Evolutionary conservation across 2,113 vertebrate genomes (phyloP).

Genomic region (Phoenicopterus ruber): DNA sequence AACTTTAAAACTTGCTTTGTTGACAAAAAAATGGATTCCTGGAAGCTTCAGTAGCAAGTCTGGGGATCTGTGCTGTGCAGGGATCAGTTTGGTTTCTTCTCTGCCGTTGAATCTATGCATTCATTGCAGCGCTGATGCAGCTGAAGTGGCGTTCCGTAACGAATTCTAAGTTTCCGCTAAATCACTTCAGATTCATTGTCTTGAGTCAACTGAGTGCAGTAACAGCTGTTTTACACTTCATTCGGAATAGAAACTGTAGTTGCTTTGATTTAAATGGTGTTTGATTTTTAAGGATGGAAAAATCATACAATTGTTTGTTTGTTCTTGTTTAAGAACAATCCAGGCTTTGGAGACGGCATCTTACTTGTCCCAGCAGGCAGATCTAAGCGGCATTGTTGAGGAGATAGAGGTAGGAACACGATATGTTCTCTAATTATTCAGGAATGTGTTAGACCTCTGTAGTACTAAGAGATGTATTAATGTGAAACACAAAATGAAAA

Average conservation of each 20-base stretch:
- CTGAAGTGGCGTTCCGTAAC: background rate
- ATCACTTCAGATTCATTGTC: background rate
- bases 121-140: background rate
- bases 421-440: background rate
- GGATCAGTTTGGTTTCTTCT: background rate
- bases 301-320: background rate
- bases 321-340: constrained; percentile 80
- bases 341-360: constrained; percentile 89
- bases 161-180: background rate
- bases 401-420: constrained; percentile 89
- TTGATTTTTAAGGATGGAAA: background rate
- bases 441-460: background rate
- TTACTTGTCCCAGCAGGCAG: constrained; percentile 90
- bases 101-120: background rate
- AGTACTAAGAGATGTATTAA: background rate
- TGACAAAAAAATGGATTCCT: background rate
- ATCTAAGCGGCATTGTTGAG: constrained; percentile 90
- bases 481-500: background rate
- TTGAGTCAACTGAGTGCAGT: background rate
- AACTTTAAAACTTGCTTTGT: background rate
- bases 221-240: background rate
- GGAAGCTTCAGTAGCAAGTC: background rate
- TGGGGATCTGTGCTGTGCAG: background rate
- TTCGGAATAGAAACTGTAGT: background rate
- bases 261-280: background rate